A percentile compares a stretch with the other conserved stretches of the same genome.
Conservation (phyloP, 2,888 invertebrate species). For the Meiosimyza platycephala region DNA sequence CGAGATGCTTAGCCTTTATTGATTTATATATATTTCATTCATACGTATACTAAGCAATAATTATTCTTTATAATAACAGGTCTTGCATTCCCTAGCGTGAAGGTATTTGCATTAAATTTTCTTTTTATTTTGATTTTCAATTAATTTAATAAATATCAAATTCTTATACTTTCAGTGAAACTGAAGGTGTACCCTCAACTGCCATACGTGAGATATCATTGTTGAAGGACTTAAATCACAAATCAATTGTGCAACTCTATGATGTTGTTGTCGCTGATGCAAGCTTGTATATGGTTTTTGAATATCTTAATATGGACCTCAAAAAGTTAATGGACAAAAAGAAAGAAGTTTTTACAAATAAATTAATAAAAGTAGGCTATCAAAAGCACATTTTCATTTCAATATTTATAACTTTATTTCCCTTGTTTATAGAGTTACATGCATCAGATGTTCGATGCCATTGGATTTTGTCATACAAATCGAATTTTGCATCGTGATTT, state of each 20-base stretch:
- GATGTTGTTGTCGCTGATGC: slow-evolving; percentile 89
- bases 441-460: slow-evolving; percentile 87
- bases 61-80: background rate
- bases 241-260: slow-evolving; percentile 87
- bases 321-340: slow-evolving; percentile 86
- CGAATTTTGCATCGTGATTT: slow-evolving; percentile 92
- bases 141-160: background rate
- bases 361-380: slow-evolving; percentile 75
- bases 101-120: background rate
- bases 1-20: background rate
- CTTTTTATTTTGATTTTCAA: slow-evolving; percentile 8
- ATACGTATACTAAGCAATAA: background rate
- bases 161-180: slow-evolving; percentile 74
- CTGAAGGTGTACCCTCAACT: slow-evolving; percentile 97
- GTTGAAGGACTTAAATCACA: slow-evolving; percentile 89
- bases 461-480: slow-evolving; percentile 90
- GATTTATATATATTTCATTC: background rate
- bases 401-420: background rate
- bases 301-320: slow-evolving; percentile 92
- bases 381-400: background rate
- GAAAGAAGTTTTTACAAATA: slow-evolving; percentile 72
- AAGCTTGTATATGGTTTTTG: slow-evolving; percentile 93
- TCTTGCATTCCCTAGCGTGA: slow-evolving; percentile 13
- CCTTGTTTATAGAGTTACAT: slow-evolving; percentile 75
- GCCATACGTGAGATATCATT: slow-evolving; percentile 96